phyloP scores from a whole-genome alignment of 2,797 vertebrate genomes.

The Vultur gryphus region DNA sequence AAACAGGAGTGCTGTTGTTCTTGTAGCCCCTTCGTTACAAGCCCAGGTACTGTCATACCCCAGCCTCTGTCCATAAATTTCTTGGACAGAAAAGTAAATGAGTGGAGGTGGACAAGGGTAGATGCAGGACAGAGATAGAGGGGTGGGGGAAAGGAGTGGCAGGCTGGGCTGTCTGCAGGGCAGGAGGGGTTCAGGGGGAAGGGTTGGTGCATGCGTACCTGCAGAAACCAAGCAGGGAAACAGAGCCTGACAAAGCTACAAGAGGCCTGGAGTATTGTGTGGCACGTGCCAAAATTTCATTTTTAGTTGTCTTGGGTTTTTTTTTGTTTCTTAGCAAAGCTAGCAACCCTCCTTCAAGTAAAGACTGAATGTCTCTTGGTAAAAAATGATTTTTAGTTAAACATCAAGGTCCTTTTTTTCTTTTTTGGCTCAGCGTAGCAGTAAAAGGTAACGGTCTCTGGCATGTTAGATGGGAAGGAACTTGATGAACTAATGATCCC shows the following conservation, averaged over 20 bases:
- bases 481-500: not conserved
- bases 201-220: accelerated
- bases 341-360: not conserved
- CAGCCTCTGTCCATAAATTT: not conserved
- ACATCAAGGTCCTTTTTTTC: not conserved
- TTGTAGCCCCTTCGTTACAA: not conserved
- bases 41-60: not conserved
- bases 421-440: not conserved
- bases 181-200: not conserved
- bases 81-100: not conserved
- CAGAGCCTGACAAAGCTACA: not conserved
- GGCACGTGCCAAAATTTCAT: not conserved
- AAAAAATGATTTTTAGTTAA: not conserved
- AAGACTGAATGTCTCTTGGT: not conserved
- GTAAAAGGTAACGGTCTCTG: not conserved
- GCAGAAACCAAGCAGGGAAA: not conserved
- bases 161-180: not conserved
- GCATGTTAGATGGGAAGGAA: not conserved
- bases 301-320: not conserved
- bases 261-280: too few species aligned
- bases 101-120: not conserved
- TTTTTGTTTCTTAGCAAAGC: not conserved
- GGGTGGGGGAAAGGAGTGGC: accelerated
- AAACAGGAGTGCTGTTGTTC: not conserved
- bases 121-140: not conserved